phyloP scores from a whole-genome alignment of 2,113 vertebrate species.

The Entelurus aequoreus region DNA sequence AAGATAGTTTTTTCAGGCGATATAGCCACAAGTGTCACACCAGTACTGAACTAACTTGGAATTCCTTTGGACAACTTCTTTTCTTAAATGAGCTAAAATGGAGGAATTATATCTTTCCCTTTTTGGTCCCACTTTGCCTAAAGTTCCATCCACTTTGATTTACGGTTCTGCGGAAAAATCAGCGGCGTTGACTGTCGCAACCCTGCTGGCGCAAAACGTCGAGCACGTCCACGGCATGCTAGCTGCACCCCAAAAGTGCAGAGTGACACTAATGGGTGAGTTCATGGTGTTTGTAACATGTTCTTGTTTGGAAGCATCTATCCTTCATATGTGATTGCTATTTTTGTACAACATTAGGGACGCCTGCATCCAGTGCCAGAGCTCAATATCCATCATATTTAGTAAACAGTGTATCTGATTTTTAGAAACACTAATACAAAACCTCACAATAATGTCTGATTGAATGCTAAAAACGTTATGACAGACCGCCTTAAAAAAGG shows the following conservation, averaged over 20 bases:
- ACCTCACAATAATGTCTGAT: too few relatives aligned
- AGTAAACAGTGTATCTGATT: too few relatives aligned
- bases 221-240: constrained; percentile 72
- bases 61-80: neutral
- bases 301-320: too few relatives aligned
- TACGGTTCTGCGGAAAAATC: constrained; percentile 34
- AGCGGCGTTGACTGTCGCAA: constrained; percentile 52
- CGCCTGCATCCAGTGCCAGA: too few relatives aligned
- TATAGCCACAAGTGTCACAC: constrained; percentile 34
- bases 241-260: constrained; percentile 69
- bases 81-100: constrained; percentile 18
- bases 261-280: constrained; percentile 76
- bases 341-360: too few relatives aligned
- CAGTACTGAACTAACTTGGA: constrained; percentile 16
- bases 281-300: constrained; percentile 16
- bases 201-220: constrained; percentile 67
- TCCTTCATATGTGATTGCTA: too few relatives aligned
- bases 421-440: too few relatives aligned
- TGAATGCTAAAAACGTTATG: too few relatives aligned
- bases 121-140: constrained; percentile 34
- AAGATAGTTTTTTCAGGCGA: constrained; percentile 1
- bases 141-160: constrained; percentile 32
- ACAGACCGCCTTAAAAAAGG: too few relatives aligned
- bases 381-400: too few relatives aligned
- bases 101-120: constrained; percentile 36